Evolutionary conservation across 2,888 invertebrate species (phyloP), one percentile per base, ranked within the genome.

Genomic region (Mesoligia furuncula): DNA sequence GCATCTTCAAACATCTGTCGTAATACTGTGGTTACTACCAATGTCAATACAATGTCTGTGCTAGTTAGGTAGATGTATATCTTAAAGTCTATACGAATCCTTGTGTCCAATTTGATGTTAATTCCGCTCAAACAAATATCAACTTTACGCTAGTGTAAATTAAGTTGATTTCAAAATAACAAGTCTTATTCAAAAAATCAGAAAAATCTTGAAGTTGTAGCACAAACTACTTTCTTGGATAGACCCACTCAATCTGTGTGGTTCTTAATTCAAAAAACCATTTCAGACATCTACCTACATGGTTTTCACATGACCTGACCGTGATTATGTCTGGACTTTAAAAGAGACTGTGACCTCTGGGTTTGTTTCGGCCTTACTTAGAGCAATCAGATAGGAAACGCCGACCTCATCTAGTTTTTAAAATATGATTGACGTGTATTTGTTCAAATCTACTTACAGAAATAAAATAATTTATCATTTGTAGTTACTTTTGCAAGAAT

Each of bases 1-100:
- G 27, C 39, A 27, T 72, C 17, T 67, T n/a, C 36, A 71, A 73
- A 78, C 57, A 66, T 27, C 45, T 84, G 69, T 72, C 70, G 72
- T 73, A 81, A 85, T 27, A 45, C 57, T 70, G 42, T 59, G 42
- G 62, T 59, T 39, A 68, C 59, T 61, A 67, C 59, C 42, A 57
- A 75, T 59, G 24, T 69, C 74, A 69, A 64, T 64, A 75, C 20
- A 69, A 59, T 68, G n/a, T 39, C 6, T 64, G 24, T 15, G 42
- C 66, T 73, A 78, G 77, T 79, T 74, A 74, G 67, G 64, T n/a
- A 36, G 3, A 51, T 90, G 87, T 90, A 88, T 84, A 81, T 79
- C 54, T 79, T 84, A 93, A 92, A 71, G 31, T 75, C 45, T 59
- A 24, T 48, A 39, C 15, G 11, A 61, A 48, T 27, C 45, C 1